phyloP scores from a whole-genome alignment of 2,888 invertebrate species.

The Biston betularia region DNA sequence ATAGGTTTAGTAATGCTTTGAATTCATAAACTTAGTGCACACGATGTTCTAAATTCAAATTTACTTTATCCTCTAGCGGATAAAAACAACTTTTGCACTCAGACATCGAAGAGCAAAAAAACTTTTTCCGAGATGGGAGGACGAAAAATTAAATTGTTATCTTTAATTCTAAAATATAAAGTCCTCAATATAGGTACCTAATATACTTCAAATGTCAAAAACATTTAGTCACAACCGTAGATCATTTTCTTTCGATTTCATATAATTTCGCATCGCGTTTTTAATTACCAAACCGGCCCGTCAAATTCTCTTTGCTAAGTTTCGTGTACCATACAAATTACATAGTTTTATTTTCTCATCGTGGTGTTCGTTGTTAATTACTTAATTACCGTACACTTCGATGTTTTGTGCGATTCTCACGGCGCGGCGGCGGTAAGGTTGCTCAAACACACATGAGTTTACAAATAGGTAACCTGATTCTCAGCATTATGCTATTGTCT shows the following conservation, averaged over 20 bases:
- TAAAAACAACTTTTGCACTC: too few species aligned
- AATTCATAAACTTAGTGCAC: too few species aligned
- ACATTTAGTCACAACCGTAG: too few species aligned
- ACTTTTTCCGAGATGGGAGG: too few species aligned
- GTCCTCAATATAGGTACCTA: too few species aligned
- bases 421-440: constrained; percentile 43
- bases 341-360: constrained; percentile 17
- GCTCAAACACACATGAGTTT: constrained; percentile 41
- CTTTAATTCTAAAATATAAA: too few species aligned
- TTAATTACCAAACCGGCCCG: not conserved
- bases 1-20: too few species aligned
- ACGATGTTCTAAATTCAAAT: too few species aligned
- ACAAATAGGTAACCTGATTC: constrained; percentile 69
- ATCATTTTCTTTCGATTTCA: not conserved
- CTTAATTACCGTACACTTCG: constrained; percentile 44
- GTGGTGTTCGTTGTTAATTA: constrained; percentile 34
- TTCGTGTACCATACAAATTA: constrained; percentile 2
- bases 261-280: not conserved
- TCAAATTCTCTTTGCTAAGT: constrained; percentile 1
- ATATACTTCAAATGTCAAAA: too few species aligned
- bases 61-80: too few species aligned
- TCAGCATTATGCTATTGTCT: constrained; percentile 61
- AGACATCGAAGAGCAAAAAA: too few species aligned
- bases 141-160: too few species aligned
- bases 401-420: constrained; percentile 53